These are phyloP conservation scores for Eristalis arbustorum DNA, from an alignment of 2,888 invertebrate genomes.

Conservation along the genomic window DNA sequence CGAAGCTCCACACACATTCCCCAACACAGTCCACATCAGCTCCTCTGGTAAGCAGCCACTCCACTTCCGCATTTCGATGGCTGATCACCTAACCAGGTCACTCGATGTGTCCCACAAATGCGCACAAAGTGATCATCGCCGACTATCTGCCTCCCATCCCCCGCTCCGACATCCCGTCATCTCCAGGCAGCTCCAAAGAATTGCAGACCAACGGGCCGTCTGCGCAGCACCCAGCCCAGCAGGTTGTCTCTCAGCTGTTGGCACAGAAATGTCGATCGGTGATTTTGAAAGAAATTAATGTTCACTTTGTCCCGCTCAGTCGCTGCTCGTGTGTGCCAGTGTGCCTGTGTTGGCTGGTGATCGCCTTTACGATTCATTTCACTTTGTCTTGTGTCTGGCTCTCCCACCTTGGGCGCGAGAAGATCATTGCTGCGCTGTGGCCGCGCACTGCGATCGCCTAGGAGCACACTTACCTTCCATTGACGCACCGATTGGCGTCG, in stretches of 20 bases:
- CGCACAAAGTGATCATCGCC: background rate
- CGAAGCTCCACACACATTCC: too few relatives aligned
- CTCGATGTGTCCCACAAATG: background rate
- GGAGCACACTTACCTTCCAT: conserved; percentile 30
- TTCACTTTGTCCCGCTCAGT: conserved; percentile 45
- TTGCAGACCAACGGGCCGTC: background rate
- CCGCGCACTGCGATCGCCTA: conserved; percentile 31
- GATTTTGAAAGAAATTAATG: conserved; percentile 66
- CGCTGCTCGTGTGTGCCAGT: background rate
- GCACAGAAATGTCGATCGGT: conserved; percentile 48
- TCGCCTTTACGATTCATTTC: conserved; percentile 17
- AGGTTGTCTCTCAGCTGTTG: conserved; percentile 55
- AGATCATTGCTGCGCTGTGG: background rate
- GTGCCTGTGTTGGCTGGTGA: background rate
- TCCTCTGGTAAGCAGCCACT: background rate
- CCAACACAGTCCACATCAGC: too few relatives aligned
- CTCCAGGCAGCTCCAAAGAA: background rate
- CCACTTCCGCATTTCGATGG: background rate
- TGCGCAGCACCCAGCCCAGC: conserved; percentile 35
- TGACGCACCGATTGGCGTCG: conserved; percentile 36
- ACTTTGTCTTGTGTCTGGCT: background rate
- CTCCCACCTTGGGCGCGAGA: conserved; percentile 15
- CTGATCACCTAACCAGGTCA: background rate
- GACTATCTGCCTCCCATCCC: background rate
- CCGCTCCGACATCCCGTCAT: background rate